phyloP scores from a whole-genome alignment of 2,888 invertebrate genomes.

The Euphydryas editha region DNA sequence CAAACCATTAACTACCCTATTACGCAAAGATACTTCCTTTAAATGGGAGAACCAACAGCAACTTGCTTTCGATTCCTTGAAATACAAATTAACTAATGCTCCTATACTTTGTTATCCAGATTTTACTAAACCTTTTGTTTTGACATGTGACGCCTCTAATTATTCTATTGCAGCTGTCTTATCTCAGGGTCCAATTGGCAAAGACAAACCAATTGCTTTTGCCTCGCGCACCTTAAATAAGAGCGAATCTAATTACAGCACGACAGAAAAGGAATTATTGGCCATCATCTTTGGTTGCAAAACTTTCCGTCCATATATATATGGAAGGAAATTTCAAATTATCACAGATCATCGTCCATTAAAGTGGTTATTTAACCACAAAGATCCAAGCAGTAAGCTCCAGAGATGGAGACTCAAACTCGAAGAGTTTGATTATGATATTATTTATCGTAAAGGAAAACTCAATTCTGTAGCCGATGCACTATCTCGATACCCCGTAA shows the following conservation, averaged over 20 bases:
- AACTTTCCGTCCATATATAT: conserved; percentile 38
- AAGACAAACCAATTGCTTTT: too few relatives aligned
- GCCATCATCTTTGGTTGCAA: conserved; percentile 35
- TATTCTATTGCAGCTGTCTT: conserved; percentile 48
- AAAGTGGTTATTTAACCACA: background rate
- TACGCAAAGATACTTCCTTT: conserved; percentile 44
- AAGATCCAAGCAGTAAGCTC: conserved; percentile 13
- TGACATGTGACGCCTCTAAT: conserved; percentile 50
- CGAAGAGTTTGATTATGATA: conserved; percentile 39
- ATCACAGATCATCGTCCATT: background rate
- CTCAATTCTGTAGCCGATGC: conserved; percentile 41
- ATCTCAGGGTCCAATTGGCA: conserved; percentile 50
- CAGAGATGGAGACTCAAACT: conserved; percentile 36
- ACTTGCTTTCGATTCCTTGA: conserved; percentile 41
- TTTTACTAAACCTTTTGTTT: conserved; percentile 47
- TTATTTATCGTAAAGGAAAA: conserved; percentile 31
- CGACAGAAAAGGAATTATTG: conserved; percentile 38
- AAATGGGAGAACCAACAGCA: conserved; percentile 41
- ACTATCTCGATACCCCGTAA: conserved; percentile 35
- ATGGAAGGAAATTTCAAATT: conserved; percentile 29
- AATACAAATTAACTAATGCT: conserved; percentile 39
- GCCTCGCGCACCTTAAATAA: conserved; percentile 46
- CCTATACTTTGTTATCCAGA: conserved; percentile 56
- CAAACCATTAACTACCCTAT: conserved; percentile 42
- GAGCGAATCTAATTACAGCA: conserved; percentile 43